Percentiles rank a stretch among this genome's conserved stretches.
phyloP scores from a whole-genome alignment of 2,797 vertebrate species.

The Syncerus caffer region DNA sequence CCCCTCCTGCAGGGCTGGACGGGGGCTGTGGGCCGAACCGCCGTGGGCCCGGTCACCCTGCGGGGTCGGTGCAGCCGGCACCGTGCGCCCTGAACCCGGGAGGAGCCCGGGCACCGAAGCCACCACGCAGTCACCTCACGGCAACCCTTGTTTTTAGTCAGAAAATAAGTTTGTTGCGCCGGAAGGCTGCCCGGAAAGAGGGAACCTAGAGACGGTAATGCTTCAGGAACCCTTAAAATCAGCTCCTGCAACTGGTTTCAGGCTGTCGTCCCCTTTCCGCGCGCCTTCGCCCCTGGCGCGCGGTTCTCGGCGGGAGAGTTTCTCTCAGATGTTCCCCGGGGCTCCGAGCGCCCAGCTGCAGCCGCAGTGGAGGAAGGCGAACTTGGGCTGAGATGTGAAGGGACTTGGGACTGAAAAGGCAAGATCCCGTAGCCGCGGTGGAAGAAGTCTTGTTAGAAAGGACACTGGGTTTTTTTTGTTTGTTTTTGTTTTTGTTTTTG shows the following conservation, averaged over 20 bases:
- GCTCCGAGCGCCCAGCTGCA: not conserved
- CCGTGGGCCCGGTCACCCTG: not conserved
- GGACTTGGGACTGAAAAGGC: not conserved
- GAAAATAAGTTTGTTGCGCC: conserved; percentile 66
- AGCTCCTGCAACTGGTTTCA: not conserved
- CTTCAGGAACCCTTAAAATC: not conserved
- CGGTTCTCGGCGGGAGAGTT: not conserved
- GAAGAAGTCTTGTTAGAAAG: not conserved
- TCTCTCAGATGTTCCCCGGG: not conserved
- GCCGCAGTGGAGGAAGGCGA: not conserved
- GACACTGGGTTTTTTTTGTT: not conserved
- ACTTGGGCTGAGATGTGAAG: not conserved
- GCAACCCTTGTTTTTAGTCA: not conserved
- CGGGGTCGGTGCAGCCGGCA: not conserved
- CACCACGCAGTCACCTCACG: not conserved
- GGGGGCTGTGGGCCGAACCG: not conserved
- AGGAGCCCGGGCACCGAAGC: not conserved
- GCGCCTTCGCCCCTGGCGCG: not conserved
- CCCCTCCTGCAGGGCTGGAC: not conserved
- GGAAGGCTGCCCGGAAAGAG: not conserved
- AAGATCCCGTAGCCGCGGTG: not conserved
- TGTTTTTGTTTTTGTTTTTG: no score
- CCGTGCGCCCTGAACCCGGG: not conserved
- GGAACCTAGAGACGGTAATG: not conserved
- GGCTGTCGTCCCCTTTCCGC: not conserved